phyloP scores from a whole-genome alignment of 2,888 invertebrate species.

The Mimas tiliae region DNA sequence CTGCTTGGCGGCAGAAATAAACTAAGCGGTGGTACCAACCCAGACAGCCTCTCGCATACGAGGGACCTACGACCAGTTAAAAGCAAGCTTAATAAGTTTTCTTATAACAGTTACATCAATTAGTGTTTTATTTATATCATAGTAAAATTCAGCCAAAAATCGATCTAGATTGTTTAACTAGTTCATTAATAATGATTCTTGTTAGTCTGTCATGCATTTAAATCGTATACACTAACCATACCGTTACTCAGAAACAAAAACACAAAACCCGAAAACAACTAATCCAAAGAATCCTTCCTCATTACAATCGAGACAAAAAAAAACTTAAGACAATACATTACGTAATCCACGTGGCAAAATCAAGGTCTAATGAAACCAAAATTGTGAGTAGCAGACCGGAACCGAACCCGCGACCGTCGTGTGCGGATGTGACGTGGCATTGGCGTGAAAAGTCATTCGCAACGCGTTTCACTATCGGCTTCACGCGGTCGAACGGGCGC shows the following conservation, averaged over 20 bases:
- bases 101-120: too few species aligned
- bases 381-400: conserved; percentile 72
- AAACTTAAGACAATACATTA: conserved; percentile 51
- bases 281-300: not conserved
- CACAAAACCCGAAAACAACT: not conserved
- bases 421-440: conserved; percentile 64
- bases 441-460: conserved; percentile 32
- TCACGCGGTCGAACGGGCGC: conserved; percentile 59
- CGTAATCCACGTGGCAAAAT: conserved; percentile 51
- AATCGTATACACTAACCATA: not conserved
- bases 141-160: too few species aligned
- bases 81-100: too few species aligned
- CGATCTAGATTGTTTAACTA: too few species aligned
- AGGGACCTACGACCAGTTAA: too few species aligned
- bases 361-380: conserved; percentile 76
- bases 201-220: not conserved
- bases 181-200: not conserved
- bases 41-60: too few species aligned
- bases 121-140: too few species aligned
- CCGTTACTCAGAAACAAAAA: not conserved
- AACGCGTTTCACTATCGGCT: conserved; percentile 73
- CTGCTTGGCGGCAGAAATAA: too few species aligned
- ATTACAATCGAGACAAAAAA: not conserved
- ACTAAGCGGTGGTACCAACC: too few species aligned
- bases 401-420: conserved; percentile 58